A percentile compares a stretch with the other conserved stretches of the same genome.
These are phyloP conservation scores for Marasmarcha lunaedactyla DNA, from an alignment of 2,888 invertebrate genomes.

Conservation along the genomic window DNA sequence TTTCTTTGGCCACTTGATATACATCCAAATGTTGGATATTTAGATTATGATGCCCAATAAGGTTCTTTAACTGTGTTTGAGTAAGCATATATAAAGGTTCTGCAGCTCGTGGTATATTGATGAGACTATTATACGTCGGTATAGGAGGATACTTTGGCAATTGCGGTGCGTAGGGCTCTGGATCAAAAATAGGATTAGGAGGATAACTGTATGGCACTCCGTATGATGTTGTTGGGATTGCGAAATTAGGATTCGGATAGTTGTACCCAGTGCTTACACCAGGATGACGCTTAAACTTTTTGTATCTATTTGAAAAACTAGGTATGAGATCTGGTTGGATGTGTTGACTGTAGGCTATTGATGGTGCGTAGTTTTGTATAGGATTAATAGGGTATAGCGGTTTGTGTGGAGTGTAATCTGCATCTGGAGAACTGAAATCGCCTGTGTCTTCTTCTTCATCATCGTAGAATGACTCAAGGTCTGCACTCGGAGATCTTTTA, in stretches of 20 bases:
- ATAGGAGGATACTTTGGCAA: neutral
- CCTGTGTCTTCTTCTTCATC: conserved; percentile 26
- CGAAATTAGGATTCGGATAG: conserved; percentile 10
- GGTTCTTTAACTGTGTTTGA: conserved; percentile 40
- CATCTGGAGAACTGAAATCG: conserved; percentile 19
- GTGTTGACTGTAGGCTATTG: conserved; percentile 18
- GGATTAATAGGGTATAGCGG: conserved; percentile 5
- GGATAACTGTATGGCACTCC: conserved; percentile 19
- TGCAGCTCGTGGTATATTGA: conserved; percentile 9
- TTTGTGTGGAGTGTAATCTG: conserved; percentile 20
- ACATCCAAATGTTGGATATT: conserved; percentile 52
- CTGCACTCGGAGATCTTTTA: conserved; percentile 16
- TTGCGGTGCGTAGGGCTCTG: conserved; percentile 15
- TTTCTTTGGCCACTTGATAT: conserved; percentile 30
- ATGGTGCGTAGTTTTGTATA: conserved; percentile 22
- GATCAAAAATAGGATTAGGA: conserved; percentile 9
- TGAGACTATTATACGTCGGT: neutral
- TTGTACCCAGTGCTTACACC: conserved; percentile 7
- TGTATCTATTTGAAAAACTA: conserved; percentile 22
- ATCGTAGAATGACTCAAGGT: conserved; percentile 20
- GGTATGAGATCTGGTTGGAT: conserved; percentile 17
- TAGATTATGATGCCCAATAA: conserved; percentile 43
- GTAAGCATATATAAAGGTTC: conserved; percentile 56
- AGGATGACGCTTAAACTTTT: conserved; percentile 19
- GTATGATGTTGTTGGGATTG: conserved; percentile 20